Conservation (phyloP, 2,797 vertebrate species). For the Oceanodroma leucorhoa region DNA sequence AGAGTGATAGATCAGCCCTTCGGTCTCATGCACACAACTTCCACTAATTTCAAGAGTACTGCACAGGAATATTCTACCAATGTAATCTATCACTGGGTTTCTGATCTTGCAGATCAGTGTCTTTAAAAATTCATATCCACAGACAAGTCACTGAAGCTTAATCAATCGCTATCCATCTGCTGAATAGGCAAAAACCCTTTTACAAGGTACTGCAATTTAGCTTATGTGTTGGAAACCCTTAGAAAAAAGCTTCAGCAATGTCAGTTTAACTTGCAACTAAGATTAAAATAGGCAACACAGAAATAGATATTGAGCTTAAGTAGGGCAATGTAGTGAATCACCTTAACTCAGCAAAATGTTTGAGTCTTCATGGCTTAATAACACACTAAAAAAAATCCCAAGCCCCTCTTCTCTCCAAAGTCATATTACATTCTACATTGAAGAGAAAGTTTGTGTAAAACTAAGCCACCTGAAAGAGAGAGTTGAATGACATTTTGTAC, state of each 20-base stretch:
- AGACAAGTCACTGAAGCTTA: slow-evolving; percentile 32
- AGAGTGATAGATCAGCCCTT: background rate
- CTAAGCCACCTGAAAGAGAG: background rate
- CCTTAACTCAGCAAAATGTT: slow-evolving; percentile 23
- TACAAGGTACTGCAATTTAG: slow-evolving; percentile 1
- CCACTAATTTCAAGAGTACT: background rate
- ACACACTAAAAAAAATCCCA: background rate
- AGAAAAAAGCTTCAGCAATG: background rate
- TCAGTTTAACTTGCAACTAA: slow-evolving; percentile 13
- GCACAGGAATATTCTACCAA: background rate
- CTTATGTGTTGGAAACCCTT: background rate
- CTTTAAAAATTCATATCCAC: slow-evolving; percentile 38
- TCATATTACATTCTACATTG: background rate
- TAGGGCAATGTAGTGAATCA: background rate
- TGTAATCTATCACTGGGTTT: background rate
- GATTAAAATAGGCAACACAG: slow-evolving; percentile 38
- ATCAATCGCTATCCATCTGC: background rate
- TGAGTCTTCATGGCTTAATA: background rate
- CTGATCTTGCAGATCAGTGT: slow-evolving; percentile 16
- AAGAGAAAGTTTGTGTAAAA: background rate
- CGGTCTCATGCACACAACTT: background rate
- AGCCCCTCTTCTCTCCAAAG: background rate
- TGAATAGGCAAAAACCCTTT: background rate
- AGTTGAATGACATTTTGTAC: background rate
- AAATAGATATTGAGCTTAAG: slow-evolving; percentile 24